phyloP scores from a whole-genome alignment of 2,888 invertebrate species.

The Meteorus cinctellus region DNA sequence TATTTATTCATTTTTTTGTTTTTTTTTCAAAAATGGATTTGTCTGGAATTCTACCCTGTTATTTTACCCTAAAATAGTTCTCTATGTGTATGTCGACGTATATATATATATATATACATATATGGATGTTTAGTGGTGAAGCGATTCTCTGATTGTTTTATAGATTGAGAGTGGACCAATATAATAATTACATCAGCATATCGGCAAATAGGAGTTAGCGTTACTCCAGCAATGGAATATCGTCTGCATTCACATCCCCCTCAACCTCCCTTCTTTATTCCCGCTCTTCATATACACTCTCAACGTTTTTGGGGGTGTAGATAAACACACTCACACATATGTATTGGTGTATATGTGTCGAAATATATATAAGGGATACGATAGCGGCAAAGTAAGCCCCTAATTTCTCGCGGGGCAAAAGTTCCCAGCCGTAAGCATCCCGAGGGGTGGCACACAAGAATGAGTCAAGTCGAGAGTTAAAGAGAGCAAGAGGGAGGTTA shows the following conservation, averaged over 20 bases:
- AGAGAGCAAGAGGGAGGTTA: slow-evolving; percentile 15
- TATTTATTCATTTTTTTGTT: too few relatives aligned
- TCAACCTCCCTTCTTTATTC: slow-evolving; percentile 41
- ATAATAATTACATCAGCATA: slow-evolving; percentile 74
- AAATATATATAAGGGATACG: slow-evolving; percentile 25
- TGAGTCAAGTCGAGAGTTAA: slow-evolving; percentile 20
- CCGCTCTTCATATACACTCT: slow-evolving; percentile 45
- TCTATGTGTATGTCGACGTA: neutral
- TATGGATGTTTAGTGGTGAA: neutral
- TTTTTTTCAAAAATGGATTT: too few relatives aligned
- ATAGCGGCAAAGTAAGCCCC: slow-evolving; percentile 69
- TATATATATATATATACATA: neutral
- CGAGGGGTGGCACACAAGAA: slow-evolving; percentile 46
- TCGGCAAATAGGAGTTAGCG: slow-evolving; percentile 72
- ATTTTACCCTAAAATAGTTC: neutral
- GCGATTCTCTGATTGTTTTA: slow-evolving; percentile 21
- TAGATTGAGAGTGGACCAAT: slow-evolving; percentile 58
- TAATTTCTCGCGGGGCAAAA: slow-evolving; percentile 69
- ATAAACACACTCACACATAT: neutral
- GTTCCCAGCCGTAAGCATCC: slow-evolving; percentile 61
- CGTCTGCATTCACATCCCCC: slow-evolving; percentile 51
- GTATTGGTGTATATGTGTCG: slow-evolving; percentile 6
- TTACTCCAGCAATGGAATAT: slow-evolving; percentile 50
- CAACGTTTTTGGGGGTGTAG: neutral
- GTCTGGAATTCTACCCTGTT: too few relatives aligned